These are phyloP conservation scores for Dendronephthya gigantea DNA, from an alignment of 64 coral and sea anemone species.

Conservation along the genomic window DNA sequence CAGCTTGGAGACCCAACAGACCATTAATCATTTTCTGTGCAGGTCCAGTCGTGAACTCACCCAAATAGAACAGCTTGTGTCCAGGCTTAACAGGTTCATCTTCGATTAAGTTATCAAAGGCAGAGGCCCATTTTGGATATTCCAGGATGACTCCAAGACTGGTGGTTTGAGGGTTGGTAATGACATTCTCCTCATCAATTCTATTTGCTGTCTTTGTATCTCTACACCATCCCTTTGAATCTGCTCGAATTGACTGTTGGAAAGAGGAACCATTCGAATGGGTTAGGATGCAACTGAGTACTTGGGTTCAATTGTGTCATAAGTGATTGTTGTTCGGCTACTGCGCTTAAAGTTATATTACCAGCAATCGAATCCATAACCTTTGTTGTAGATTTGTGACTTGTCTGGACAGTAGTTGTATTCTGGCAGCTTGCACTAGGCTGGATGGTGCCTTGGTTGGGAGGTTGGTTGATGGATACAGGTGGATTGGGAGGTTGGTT, in stretches of 20 bases:
- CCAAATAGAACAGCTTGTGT: constrained; percentile 44
- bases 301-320: not conserved
- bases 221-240: constrained; percentile 28
- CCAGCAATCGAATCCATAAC: not conserved
- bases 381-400: not conserved
- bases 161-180: constrained; percentile 45
- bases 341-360: not conserved
- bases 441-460: not conserved
- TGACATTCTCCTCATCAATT: constrained; percentile 27
- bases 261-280: not conserved
- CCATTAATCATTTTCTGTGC: constrained; percentile 35
- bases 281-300: not conserved
- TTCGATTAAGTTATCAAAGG: constrained; percentile 50
- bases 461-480: not conserved
- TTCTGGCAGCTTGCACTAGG: not conserved
- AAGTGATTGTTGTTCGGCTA: not conserved
- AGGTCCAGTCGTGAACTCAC: constrained; percentile 23
- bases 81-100: constrained; percentile 29
- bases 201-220: constrained; percentile 44
- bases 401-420: not conserved
- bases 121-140: constrained; percentile 51
- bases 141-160: constrained; percentile 40
- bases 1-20: constrained; percentile 28
- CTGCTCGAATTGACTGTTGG: not conserved
- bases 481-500: no score